Percentiles rank a stretch among this genome's conserved stretches.
Evolutionary conservation across 2,888 invertebrate species (phyloP).

Genomic region (Leptinotarsa rubiginosa): DNA sequence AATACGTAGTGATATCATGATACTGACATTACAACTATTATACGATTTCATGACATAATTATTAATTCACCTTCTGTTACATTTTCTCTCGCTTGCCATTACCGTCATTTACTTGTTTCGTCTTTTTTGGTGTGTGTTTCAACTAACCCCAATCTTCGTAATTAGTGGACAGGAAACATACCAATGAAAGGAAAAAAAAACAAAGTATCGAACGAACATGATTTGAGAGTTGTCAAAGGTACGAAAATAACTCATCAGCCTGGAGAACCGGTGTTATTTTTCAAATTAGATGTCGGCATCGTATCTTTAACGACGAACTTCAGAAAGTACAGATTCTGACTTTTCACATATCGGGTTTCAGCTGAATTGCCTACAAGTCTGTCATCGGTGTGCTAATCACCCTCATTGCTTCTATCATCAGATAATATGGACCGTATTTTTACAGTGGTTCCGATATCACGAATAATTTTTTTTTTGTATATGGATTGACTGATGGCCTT

Average conservation of each 20-base stretch:
- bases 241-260: conserved; percentile 40
- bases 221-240: conserved; percentile 38
- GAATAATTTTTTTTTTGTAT: no score
- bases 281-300: conserved; percentile 36
- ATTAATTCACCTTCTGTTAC: neutral
- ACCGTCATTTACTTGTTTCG: neutral
- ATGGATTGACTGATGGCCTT: no score
- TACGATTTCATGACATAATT: no score
- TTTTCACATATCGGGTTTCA: conserved; percentile 31
- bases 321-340: conserved; percentile 39
- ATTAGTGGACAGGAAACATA: neutral
- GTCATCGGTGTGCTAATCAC: conserved; percentile 57
- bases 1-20: no score
- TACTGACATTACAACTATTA: no score
- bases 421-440: neutral
- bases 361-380: conserved; percentile 48
- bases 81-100: neutral
- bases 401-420: conserved; percentile 55
- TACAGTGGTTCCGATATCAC: neutral
- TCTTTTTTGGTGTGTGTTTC: neutral
- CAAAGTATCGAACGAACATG: neutral
- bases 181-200: neutral
- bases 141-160: neutral
- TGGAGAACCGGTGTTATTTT: conserved; percentile 34
- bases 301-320: conserved; percentile 47